Evolutionary conservation across 1,140 invertebrate genomes (phyloP), one percentile per base, ranked within the genome.

Genomic region (Papilio glaucus): DNA sequence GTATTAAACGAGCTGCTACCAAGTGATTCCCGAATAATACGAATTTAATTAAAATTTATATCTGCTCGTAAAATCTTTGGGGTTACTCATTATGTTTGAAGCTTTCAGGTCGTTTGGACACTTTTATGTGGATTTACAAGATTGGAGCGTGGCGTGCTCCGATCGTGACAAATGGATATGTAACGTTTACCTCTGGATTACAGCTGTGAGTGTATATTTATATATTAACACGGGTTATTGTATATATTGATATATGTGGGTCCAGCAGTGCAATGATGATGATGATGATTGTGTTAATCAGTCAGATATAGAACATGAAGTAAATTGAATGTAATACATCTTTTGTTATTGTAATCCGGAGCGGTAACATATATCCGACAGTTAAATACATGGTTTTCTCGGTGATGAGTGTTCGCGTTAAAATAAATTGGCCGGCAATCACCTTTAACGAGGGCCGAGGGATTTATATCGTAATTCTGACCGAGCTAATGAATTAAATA

Each of bases 1-100:
- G 21, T 12, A 57, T 57, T 12, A 24, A 57, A 24, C 49, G 49
- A 24, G 21, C 49, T 57, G 9, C 10, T 13, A 24, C 9, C 18
- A 5, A 9, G 18, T 57, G 10, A 12, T 24, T 26, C 49, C 12
- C 21, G 9, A 57, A 57, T 57, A 24, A 57, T 57, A 57, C 49
- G 49, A 57, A 24, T 57, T 57, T 57, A 57, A 57, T 57, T 57
- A 57, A 57, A 53, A 57, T 57, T 57, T 57, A 57, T 57, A 57
- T 12, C 21, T 57, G 21, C 9, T 24, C 42, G 15, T 18, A 24
- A 26, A 26, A 57, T 6, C 10, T 57, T 57, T 9, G 49, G 13
- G n/a, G n/a, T n/a, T n/a, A 41, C 10, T 26, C 21, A 10, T 49
- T 49, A 21, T n/a, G n/a, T n/a, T 21, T 21, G 18, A 15, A 13